Evolutionary conservation across 2,113 vertebrate genomes (phyloP).

Genomic region (Microtus montanus): DNA sequence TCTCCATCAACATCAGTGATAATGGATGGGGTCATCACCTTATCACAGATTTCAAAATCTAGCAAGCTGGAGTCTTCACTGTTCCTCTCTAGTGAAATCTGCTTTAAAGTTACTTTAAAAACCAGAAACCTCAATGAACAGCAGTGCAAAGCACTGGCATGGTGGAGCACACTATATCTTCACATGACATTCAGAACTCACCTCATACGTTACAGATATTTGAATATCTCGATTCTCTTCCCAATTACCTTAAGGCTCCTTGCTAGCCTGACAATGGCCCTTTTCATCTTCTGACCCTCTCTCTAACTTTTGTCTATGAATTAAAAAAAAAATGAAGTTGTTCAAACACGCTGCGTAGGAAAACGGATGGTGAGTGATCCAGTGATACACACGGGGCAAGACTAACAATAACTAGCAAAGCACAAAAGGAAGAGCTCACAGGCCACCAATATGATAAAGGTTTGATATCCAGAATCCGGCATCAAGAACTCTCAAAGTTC

Average conservation of each 20-base stretch:
- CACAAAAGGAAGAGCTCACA: background rate
- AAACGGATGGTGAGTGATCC: background rate
- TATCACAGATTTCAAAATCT: background rate
- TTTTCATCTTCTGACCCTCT: background rate
- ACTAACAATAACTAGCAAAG: background rate
- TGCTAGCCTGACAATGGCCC: background rate
- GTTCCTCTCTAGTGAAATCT: background rate
- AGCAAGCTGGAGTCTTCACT: background rate
- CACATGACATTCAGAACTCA: background rate
- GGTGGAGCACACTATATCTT: background rate
- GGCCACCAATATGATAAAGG: background rate
- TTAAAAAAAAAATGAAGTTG: background rate
- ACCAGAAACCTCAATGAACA: background rate
- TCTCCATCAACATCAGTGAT: background rate
- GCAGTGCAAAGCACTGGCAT: background rate
- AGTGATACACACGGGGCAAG: fast-evolving
- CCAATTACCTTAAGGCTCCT: background rate
- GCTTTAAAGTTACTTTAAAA: background rate
- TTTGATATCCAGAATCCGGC: background rate
- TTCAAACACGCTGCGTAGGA: background rate
- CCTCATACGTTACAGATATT: background rate
- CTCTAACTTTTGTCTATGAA: background rate
- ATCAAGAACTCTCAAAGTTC: background rate
- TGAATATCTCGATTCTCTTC: background rate
- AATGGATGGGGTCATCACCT: background rate